phyloP scores from a whole-genome alignment of 2,113 vertebrate genomes.

The Bagarius yarrelli region DNA sequence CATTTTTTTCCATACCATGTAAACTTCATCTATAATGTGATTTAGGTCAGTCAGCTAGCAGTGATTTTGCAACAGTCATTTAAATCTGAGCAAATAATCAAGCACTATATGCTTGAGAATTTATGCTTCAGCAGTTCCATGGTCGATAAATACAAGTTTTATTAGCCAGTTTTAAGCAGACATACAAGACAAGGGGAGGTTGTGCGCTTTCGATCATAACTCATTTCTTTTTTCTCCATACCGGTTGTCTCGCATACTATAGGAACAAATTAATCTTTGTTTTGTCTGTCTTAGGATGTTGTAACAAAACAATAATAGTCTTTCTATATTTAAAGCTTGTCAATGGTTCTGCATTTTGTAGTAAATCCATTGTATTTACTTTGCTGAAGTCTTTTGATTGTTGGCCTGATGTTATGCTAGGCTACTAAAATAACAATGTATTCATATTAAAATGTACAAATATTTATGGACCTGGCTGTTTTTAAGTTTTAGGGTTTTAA shows the following conservation, averaged over 20 bases:
- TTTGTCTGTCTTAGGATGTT: background rate
- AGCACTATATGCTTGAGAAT: no score
- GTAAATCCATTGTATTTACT: no score
- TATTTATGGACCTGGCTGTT: background rate
- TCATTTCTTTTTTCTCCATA: background rate
- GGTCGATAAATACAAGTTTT: no score
- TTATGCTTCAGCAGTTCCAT: no score
- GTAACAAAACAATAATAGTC: background rate
- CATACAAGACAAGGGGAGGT: background rate
- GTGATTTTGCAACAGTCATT: no score
- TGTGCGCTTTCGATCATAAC: background rate
- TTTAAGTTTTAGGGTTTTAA: constrained; percentile 8
- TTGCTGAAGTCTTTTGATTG: no score
- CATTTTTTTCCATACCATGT: background rate
- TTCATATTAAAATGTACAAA: background rate
- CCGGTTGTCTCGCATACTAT: background rate
- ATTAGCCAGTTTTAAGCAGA: no score
- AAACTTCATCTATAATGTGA: background rate
- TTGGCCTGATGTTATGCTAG: background rate
- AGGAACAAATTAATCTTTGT: background rate
- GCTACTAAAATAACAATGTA: background rate
- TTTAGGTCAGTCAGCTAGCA: no score
- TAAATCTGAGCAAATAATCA: no score
- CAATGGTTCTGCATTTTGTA: background rate
- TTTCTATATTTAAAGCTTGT: background rate